phyloP scores from a whole-genome alignment of 1,140 invertebrate species.

The Mycetomoellerius zeteki region DNA sequence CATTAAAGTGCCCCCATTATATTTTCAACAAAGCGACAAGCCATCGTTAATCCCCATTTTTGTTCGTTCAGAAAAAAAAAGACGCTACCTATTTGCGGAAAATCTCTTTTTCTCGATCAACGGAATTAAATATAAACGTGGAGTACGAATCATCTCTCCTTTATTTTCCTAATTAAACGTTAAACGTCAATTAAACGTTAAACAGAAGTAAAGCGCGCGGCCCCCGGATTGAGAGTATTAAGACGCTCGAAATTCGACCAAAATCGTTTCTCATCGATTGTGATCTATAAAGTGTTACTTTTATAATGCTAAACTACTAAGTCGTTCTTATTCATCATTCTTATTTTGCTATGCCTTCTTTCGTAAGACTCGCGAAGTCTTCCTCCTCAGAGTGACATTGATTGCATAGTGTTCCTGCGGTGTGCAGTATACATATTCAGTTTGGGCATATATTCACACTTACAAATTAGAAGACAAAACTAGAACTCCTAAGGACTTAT shows the following conservation, averaged over 20 bases:
- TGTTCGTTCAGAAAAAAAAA: neutral
- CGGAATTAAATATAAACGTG: conserved; percentile 1
- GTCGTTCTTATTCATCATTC: conserved; percentile 12
- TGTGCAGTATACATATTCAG: neutral
- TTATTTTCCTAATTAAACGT: neutral
- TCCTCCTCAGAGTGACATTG: conserved; percentile 17
- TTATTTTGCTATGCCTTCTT: neutral
- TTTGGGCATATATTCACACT: conserved; percentile 31
- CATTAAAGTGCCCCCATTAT: conserved; percentile 18
- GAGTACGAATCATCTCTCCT: neutral
- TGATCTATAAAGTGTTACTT: conserved; percentile 67
- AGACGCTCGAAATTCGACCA: conserved; percentile 33
- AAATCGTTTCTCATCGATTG: conserved; percentile 13
- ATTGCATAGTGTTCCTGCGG: neutral
- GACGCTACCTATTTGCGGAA: neutral
- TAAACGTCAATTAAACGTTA: neutral
- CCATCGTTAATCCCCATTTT: neutral
- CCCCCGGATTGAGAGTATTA: conserved; percentile 3
- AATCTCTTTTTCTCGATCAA: conserved; percentile 3
- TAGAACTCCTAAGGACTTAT: conserved; percentile 52
- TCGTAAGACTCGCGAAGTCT: neutral
- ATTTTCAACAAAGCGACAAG: conserved; percentile 7
- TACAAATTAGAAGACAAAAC: conserved; percentile 58
- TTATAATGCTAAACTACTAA: conserved; percentile 61
- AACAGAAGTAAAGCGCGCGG: conserved; percentile 17